Percentiles rank a stretch among this genome's conserved stretches.
These are phyloP conservation scores for Spinus olivaceus DNA, from an alignment of 2,797 vertebrate genomes.

Conservation along the genomic window DNA sequence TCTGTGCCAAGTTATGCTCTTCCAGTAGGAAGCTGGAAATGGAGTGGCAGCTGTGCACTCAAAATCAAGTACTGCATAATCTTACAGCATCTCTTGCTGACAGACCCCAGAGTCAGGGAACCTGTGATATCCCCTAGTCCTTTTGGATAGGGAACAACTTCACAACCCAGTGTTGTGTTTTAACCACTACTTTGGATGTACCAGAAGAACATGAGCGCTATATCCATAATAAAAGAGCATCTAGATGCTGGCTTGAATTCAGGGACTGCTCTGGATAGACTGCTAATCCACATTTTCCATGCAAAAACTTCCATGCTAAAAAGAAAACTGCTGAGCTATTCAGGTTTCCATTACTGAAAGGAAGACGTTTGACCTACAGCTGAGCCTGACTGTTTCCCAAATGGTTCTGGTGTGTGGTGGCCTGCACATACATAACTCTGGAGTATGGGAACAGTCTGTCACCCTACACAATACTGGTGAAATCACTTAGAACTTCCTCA, in stretches of 20 bases:
- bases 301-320: not conserved
- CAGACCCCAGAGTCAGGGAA: not conserved
- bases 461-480: not conserved
- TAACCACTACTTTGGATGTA: not conserved
- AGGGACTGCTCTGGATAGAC: not conserved
- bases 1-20: not conserved
- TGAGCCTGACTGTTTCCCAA: not conserved
- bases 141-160: not conserved
- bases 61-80: not conserved
- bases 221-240: not conserved
- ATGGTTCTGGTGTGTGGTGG: not conserved
- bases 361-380: not conserved
- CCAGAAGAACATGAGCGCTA: not conserved
- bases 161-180: not conserved
- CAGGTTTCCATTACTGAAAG: constrained; percentile 21
- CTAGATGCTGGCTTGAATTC: not conserved
- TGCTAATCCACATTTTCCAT: not conserved
- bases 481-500: not conserved
- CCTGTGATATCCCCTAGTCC: not conserved
- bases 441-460: not conserved
- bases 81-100: not conserved
- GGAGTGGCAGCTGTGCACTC: not conserved
- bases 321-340: constrained; percentile 1
- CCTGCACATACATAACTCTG: not conserved
- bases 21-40: not conserved